Base-by-base conservation (phyloP, 2,888 invertebrate species). In the Cyaniris semiargus region DNA sequence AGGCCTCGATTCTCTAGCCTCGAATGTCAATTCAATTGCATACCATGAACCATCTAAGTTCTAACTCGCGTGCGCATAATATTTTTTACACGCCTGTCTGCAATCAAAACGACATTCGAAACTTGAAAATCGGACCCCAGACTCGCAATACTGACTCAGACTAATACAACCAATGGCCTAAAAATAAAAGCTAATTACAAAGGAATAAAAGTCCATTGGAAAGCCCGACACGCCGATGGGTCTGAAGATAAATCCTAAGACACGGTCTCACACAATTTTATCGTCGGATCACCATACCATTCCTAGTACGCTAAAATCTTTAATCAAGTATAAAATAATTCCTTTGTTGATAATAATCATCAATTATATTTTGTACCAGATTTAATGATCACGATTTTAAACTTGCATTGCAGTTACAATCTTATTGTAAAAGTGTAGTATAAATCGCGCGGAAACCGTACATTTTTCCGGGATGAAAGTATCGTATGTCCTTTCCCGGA, bases 131-230 rank as follows among this genome's bases (percentile, higher is more conserved):
- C 44, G 10, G 44, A 44, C 44, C 44, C 3, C n/a, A 58, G 10
- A 27, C 60, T 60, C 60, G 13, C 60, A 10, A 18, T 8, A 18
- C 70, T 8, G 38, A 71, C 4, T 34, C n/a, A 34, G 18, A 4
- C 48, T 27, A 74, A 53, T 27, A 74, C 53, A 74, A 71, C 71
- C 10, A 21, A 38, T 34, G 21, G 38, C 71, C 21, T 38, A 34
- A 71, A 71, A 71, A 71, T 71, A 71, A 71, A 71, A 38, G 71
- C 48, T 74, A 74, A 74, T 74, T 74, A 74, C 72, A 72, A 72
- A 72, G 48, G 53, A 74, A 74, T 74, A 74, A 74, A 74, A 74
- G 72, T 72, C 23, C 48, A 53, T 74, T 74, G 53, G 48, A 74
- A 44, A 74, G 44, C 48, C 74, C 74, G 27, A 48, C 23, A 53